Conservation (phyloP, 2,113 vertebrate species). For the Brachyistius frenatus region DNA sequence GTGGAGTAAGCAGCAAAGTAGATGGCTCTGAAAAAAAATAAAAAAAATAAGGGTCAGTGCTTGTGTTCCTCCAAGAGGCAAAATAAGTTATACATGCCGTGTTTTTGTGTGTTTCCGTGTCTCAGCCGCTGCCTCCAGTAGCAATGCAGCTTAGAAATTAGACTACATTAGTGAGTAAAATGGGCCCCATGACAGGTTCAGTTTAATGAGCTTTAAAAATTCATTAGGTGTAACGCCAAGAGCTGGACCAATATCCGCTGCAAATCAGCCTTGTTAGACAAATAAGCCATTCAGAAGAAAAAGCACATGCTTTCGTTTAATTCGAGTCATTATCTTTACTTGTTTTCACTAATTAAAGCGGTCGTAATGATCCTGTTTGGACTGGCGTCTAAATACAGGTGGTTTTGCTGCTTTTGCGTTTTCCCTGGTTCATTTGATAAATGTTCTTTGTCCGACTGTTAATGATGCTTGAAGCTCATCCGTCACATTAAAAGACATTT, state of each 20-base stretch:
- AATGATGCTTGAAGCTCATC: constrained; percentile 21
- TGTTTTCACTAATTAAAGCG: constrained; percentile 22
- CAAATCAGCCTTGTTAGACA: constrained; percentile 22
- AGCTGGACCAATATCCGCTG: constrained; percentile 13
- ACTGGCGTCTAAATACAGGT: not conserved
- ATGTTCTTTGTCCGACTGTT: constrained; percentile 8
- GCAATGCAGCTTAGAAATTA: constrained; percentile 28
- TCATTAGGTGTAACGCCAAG: constrained; percentile 8
- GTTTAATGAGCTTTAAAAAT: constrained; percentile 40
- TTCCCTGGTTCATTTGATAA: not conserved
- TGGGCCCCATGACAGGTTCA: constrained; percentile 18
- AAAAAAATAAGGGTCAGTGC: not conserved
- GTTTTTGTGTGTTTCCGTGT: constrained; percentile 9
- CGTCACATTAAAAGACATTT: constrained; percentile 6
- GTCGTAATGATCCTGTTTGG: not conserved
- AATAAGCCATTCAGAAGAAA: constrained; percentile 1
- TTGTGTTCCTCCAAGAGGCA: not conserved
- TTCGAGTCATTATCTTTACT: constrained; percentile 13
- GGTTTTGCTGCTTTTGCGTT: not conserved
- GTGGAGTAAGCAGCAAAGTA: constrained; percentile 98
- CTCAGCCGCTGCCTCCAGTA: not conserved
- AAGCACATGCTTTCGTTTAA: not conserved
- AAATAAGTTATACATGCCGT: not conserved
- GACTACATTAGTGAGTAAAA: constrained; percentile 12
- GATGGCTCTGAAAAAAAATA: constrained; percentile 88